Base-by-base conservation (phyloP, 2,888 invertebrate genomes). In the Exephanes ischioxanthus region DNA sequence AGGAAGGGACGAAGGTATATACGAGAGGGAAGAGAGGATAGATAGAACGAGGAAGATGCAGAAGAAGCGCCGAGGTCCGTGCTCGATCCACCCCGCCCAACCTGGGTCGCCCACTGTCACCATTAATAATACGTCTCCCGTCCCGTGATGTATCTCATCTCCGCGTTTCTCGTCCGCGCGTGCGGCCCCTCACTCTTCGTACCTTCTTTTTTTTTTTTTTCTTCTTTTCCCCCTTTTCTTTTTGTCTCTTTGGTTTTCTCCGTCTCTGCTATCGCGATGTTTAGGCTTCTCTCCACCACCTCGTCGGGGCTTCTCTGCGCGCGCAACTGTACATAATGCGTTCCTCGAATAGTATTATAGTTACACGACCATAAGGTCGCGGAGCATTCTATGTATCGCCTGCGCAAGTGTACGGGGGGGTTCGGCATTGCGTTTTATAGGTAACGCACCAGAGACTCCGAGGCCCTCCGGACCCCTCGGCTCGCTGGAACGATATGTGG, bases 81-180 rank as follows among this genome's bases (percentile, higher is more conserved):
- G 90, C 91, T 83, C 83, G 80, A 90, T 88, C 90, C 91, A 93
- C 92, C 93, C 93, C 94, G 93, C 93, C 93, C 94, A 93, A 92
- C 92, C 90, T 90, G 92, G 91, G 94, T 94, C 94, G 93, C 93
- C 94, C 93, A 94, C 94, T 94, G 94, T 94, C 94, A 94, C 94
- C 94, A 94, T 94, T 94, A 94, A 94, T 94, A 94, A 94, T 94
- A 93, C 93, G 93, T 94, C 93, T 93, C 93, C 92, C 92, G 93
- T 93, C 91, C 91, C 92, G 92, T 93, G 94, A 94, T 94, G 93
- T 94, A 94, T 94, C 93, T 94, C 93, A 93, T 93, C 92, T 91
- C 86, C 89, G 90, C 90, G 89, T 87, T 86, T 88, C 86, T 82
- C 86, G 87, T 83, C 83, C 86, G 86, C 80, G 84, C 88, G 86